Evolutionary conservation across 2,113 vertebrate genomes (phyloP).

Genomic region (Heloderma charlesbogerti): DNA sequence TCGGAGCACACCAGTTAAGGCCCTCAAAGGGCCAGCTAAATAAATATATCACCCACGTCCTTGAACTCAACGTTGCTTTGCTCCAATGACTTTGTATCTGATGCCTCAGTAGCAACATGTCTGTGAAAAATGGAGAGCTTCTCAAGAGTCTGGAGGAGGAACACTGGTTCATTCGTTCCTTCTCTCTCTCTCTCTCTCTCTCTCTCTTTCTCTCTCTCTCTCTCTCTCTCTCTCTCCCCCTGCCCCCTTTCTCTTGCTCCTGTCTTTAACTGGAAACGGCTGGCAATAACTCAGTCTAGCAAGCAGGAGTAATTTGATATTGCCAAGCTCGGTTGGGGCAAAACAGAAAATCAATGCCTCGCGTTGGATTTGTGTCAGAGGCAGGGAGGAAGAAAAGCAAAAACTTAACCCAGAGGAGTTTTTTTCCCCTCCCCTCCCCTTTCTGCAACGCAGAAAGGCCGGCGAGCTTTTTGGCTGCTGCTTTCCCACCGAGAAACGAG

Average conservation of each 20-base stretch:
- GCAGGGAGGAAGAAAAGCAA: slow-evolving; percentile 30
- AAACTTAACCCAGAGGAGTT: slow-evolving; percentile 3
- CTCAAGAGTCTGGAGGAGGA: neutral
- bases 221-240: neutral
- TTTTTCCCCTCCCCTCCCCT: neutral
- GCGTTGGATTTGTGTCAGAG: slow-evolving; percentile 50
- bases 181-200: neutral
- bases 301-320: slow-evolving; percentile 38
- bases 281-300: slow-evolving; percentile 53
- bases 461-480: slow-evolving; percentile 8
- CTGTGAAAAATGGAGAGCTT: neutral
- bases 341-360: slow-evolving; percentile 62
- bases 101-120: neutral
- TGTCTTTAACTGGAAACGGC: slow-evolving; percentile 32
- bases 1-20: too few relatives aligned
- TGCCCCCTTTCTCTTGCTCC: neutral
- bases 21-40: neutral
- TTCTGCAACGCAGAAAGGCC: accelerated
- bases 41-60: neutral
- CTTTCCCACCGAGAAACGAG: slow-evolving; percentile 26
- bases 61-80: neutral
- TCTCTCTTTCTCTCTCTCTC: neutral
- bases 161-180: neutral
- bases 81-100: neutral
- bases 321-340: slow-evolving; percentile 44